Evolutionary conservation across 2,113 vertebrate species (phyloP), one percentile per base, ranked within the genome.

Genomic region (Castor canadensis): DNA sequence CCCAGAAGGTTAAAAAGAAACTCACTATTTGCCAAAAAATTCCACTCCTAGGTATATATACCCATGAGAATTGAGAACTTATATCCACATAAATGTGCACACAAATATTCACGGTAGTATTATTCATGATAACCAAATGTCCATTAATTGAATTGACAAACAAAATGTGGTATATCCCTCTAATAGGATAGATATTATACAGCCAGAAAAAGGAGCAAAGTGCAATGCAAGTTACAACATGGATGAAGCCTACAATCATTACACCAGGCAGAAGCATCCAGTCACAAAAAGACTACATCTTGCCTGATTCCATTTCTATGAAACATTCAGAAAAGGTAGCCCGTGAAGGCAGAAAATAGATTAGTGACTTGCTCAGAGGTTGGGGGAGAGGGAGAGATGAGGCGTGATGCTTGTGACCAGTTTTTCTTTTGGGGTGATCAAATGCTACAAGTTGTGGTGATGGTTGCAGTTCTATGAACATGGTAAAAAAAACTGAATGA

Each of bases 91-190:
- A 30, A 71, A 58, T 35, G 3, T 6, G 38, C 3, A 40, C 49
- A 16, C 1, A 0, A 2, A 12, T 43, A 17, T 17, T 60, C 52
- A 58, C 0, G 35, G 56, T 26, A 26, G 4, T 7, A 32, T 24
- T 56, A 35, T 62, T 72, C 26, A 38, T 1, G 1, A 52, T 3
- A 58, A 66, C 26, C 8, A 0, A 17, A 62, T 6, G 30, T n/a
- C 67, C 20, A 47, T 24, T 60, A 30, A 11, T 17, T 77, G 30
- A 40, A 40, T 0, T 2, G 76, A 64, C 22, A 85, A 69, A 71
- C 7, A 79, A 38, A 77, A 49, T 13, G 77, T 56, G n/a, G 35
- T 12, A 0, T 6, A 28, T 12, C 17, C 22, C 19, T 54, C 15
- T 6, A 45, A 47, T 13, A 4, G 26, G 43, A 32, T 2, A 4